Percentiles rank a stretch among this genome's conserved stretches.
Conservation (phyloP, 2,797 vertebrate species). For the Darevskia mixta region DNA sequence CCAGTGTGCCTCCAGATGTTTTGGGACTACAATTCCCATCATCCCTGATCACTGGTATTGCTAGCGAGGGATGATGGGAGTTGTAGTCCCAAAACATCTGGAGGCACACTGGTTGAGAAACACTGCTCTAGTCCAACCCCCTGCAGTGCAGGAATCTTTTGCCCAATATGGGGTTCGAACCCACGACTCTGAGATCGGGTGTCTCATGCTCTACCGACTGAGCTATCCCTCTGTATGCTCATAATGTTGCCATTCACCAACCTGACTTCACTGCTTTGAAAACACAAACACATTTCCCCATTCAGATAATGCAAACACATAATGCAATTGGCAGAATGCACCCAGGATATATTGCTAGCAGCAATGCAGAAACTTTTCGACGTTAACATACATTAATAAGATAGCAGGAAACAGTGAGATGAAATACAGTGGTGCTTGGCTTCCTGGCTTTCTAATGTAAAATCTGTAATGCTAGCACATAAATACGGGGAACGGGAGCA, state of each 20-base stretch:
- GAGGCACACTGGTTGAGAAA: too few relatives aligned
- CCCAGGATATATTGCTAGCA: background rate
- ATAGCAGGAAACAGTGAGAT: constrained; percentile 12
- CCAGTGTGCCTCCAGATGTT: too few relatives aligned
- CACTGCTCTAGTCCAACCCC: too few relatives aligned
- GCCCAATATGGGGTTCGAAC: too few relatives aligned
- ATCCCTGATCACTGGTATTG: too few relatives aligned
- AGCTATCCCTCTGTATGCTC: background rate
- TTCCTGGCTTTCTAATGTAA: constrained; percentile 36
- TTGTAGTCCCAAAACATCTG: too few relatives aligned
- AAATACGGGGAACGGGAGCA: constrained; percentile 11
- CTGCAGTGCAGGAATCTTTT: too few relatives aligned
- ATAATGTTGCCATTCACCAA: background rate
- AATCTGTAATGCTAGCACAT: constrained; percentile 24
- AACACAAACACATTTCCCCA: background rate
- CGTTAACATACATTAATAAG: constrained; percentile 37
- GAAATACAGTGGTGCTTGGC: background rate
- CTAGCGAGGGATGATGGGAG: too few relatives aligned
- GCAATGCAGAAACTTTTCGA: constrained; percentile 5
- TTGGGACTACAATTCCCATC: too few relatives aligned
- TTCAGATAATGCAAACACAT: background rate
- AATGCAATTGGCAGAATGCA: background rate
- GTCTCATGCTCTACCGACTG: too few relatives aligned
- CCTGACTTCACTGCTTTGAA: background rate
- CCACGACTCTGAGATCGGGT: too few relatives aligned